Conservation (phyloP, 2,113 vertebrate genomes). For the Struthio camelus region DNA sequence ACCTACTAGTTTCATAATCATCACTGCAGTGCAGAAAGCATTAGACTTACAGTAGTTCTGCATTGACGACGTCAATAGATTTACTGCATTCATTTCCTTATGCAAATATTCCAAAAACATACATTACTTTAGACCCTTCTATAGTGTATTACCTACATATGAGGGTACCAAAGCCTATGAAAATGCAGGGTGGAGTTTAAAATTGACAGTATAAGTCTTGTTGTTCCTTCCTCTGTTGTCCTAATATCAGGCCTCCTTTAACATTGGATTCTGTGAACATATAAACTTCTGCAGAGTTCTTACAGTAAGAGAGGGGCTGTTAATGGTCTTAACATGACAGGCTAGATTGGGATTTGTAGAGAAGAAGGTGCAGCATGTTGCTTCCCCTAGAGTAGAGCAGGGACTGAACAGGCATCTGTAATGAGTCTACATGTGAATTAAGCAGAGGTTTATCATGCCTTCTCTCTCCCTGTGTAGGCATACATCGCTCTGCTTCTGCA, state of each 20-base stretch:
- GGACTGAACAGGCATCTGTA: background rate
- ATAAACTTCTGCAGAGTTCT: background rate
- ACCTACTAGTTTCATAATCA: slow-evolving; percentile 77
- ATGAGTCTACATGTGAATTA: background rate
- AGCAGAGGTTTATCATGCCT: background rate
- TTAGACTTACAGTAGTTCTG: slow-evolving; percentile 67
- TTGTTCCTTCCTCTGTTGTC: background rate
- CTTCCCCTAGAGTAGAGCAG: background rate
- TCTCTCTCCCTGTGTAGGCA: background rate
- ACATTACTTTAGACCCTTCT: slow-evolving; percentile 29
- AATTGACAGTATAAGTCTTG: background rate
- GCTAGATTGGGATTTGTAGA: background rate
- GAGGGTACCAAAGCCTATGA: background rate
- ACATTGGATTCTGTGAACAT: background rate
- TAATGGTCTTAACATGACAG: background rate
- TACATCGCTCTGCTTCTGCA: rapidly evolving
- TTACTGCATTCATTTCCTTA: slow-evolving; percentile 69
- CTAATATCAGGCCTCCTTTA: background rate
- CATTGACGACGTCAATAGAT: slow-evolving; percentile 56
- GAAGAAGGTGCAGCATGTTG: background rate
- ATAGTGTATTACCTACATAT: slow-evolving; percentile 3
- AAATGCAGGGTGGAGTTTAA: background rate
- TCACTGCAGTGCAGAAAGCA: slow-evolving; percentile 76
- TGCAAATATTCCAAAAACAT: slow-evolving; percentile 47
- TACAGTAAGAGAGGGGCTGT: background rate